These are phyloP conservation scores for Pristiophorus japonicus DNA, from an alignment of 2,113 vertebrate genomes.

Conservation along the genomic window DNA sequence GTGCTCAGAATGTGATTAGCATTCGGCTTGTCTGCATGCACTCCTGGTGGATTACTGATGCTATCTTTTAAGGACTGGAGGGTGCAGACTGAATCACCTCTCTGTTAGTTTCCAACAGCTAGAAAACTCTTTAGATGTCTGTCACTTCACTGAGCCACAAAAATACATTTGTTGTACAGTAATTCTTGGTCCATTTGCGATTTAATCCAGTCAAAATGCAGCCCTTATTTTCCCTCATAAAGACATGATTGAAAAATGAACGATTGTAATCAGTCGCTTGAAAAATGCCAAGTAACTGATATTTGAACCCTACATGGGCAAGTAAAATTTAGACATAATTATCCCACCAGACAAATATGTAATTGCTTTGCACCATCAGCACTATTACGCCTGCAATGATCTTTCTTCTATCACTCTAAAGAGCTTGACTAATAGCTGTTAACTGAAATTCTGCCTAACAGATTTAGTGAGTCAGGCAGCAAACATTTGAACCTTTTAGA, in stretches of 20 bases:
- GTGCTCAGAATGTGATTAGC: neutral
- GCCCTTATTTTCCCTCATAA: neutral
- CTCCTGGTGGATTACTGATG: neutral
- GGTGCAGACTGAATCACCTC: neutral
- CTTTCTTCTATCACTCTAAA: too few species aligned
- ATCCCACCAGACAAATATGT: constrained; percentile 14
- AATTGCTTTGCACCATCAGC: constrained; percentile 10
- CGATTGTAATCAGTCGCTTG: neutral
- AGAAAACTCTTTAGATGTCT: neutral
- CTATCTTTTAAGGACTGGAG: neutral
- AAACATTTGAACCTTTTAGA: neutral
- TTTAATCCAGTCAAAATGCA: constrained; percentile 18
- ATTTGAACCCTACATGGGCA: neutral
- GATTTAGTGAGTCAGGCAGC: neutral
- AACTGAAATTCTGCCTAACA: neutral
- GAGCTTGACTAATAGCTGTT: constrained; percentile 9
- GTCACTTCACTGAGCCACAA: constrained; percentile 1
- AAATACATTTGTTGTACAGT: neutral
- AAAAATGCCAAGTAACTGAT: constrained; percentile 16
- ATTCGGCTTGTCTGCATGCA: neutral
- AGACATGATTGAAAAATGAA: constrained; percentile 9
- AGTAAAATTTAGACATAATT: constrained; percentile 25
- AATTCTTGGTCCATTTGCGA: neutral
- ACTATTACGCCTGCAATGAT: constrained; percentile 3
- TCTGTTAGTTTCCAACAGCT: neutral